These are phyloP conservation scores for Engystomops pustulosus DNA, from an alignment of 2,113 vertebrate genomes.

Conservation along the genomic window DNA sequence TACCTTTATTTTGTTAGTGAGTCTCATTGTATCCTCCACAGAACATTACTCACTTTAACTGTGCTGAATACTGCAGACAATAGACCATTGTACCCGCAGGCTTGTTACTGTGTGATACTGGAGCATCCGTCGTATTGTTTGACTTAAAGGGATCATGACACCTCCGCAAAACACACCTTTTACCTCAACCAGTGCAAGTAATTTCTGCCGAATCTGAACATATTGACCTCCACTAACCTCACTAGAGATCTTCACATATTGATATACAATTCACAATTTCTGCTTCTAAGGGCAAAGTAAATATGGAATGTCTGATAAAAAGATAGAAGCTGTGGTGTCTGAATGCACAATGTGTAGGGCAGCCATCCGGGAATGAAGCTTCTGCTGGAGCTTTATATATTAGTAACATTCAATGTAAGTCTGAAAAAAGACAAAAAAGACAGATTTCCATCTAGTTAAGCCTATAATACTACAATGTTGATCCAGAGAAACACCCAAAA, in stretches of 20 bases:
- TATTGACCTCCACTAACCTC: slow-evolving; percentile 23
- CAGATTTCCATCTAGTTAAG: too few species aligned
- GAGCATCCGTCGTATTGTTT: slow-evolving; percentile 21
- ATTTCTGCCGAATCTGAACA: slow-evolving; percentile 1
- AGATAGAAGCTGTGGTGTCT: not conserved
- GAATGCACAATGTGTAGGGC: not conserved
- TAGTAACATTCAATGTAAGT: too few species aligned
- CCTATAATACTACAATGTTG: too few species aligned
- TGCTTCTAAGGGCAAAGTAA: not conserved
- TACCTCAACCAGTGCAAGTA: slow-evolving; percentile 13
- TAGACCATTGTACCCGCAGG: not conserved
- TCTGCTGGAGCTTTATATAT: not conserved
- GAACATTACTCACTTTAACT: slow-evolving; percentile 27
- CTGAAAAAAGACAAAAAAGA: too few species aligned
- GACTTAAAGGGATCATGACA: slow-evolving; percentile 24
- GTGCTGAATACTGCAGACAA: slow-evolving; percentile 22
- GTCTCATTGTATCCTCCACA: not conserved
- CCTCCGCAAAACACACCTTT: slow-evolving; percentile 1
- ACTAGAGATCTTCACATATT: not conserved
- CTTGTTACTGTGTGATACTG: slow-evolving; percentile 7
- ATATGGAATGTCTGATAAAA: not conserved
- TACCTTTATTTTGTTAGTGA: slow-evolving; percentile 25
- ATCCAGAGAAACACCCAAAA: too few species aligned
- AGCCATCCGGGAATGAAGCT: not conserved
- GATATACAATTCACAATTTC: not conserved